These are phyloP conservation scores for Mamestra brassicae DNA, from an alignment of 2,888 invertebrate species.

Conservation along the genomic window DNA sequence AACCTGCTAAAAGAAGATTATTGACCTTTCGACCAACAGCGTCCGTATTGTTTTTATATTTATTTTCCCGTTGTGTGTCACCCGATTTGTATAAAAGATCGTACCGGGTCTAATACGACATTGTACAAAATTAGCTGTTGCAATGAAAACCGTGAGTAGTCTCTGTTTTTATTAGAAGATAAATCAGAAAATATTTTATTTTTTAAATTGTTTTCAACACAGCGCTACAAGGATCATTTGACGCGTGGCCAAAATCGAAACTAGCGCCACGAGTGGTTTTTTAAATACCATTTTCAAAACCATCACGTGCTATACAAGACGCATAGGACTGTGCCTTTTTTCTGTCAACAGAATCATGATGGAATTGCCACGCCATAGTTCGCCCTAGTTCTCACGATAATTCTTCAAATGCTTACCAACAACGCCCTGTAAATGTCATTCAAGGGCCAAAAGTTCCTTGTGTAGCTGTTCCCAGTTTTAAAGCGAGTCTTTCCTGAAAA, in stretches of 20 bases:
- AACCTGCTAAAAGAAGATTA: not conserved
- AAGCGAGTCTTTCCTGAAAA: not conserved
- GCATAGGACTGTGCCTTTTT: too few species aligned
- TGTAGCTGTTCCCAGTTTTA: not conserved
- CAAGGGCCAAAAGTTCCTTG: not conserved
- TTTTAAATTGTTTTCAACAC: not conserved
- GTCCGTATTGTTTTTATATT: constrained; percentile 9
- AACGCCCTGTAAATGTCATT: not conserved
- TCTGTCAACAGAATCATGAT: too few species aligned
- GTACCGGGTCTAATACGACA: not conserved
- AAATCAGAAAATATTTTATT: not conserved
- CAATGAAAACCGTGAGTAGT: constrained; percentile 46
- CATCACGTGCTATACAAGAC: too few species aligned
- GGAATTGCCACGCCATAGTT: too few species aligned
- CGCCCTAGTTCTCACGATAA: too few species aligned
- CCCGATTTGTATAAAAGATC: constrained; percentile 33
- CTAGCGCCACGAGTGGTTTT: too few species aligned
- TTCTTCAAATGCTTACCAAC: too few species aligned
- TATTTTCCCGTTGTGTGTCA: constrained; percentile 5
- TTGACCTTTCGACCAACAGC: constrained; percentile 21
- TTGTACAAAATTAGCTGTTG: constrained; percentile 17
- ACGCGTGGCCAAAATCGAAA: too few species aligned
- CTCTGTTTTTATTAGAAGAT: not conserved
- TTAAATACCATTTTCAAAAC: too few species aligned
- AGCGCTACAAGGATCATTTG: not conserved